phyloP scores from a whole-genome alignment of 2,888 invertebrate species.

The Rotaria socialis region DNA sequence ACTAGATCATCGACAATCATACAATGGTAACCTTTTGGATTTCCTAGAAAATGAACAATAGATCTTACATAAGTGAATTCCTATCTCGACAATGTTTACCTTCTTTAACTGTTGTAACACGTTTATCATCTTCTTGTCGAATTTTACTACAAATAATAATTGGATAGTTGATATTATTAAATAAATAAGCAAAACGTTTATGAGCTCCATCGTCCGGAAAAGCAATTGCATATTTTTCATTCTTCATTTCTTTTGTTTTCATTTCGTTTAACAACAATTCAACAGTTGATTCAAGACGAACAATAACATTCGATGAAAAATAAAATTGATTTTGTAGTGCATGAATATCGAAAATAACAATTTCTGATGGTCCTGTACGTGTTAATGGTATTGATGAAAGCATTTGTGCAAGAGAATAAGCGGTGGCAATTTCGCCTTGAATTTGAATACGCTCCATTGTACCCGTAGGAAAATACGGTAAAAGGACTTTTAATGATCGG shows the following conservation, averaged over 20 bases:
- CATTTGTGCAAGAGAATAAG: slow-evolving; percentile 59
- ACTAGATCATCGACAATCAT: slow-evolving; percentile 60
- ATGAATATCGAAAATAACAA: slow-evolving; percentile 60
- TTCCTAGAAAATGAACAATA: not conserved
- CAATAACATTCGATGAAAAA: slow-evolving; percentile 57
- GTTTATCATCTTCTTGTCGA: slow-evolving; percentile 53
- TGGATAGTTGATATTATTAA: slow-evolving; percentile 49
- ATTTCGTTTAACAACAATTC: slow-evolving; percentile 53
- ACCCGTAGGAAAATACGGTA: slow-evolving; percentile 60
- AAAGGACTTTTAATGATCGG: slow-evolving; percentile 57
- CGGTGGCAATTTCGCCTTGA: slow-evolving; percentile 60
- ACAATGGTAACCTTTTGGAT: slow-evolving; percentile 55
- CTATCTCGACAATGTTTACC: slow-evolving; percentile 48
- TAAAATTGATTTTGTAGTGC: slow-evolving; percentile 60
- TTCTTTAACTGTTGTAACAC: slow-evolving; percentile 58
- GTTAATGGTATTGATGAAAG: slow-evolving; percentile 58
- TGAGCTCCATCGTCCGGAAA: slow-evolving; percentile 60
- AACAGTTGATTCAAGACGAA: slow-evolving; percentile 58
- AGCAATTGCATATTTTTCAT: slow-evolving; percentile 53
- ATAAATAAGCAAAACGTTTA: slow-evolving; percentile 56
- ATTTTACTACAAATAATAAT: slow-evolving; percentile 56
- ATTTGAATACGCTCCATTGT: slow-evolving; percentile 60
- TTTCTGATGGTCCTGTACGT: slow-evolving; percentile 58
- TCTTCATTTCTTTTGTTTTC: slow-evolving; percentile 47
- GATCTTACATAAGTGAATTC: no score